phyloP scores from a whole-genome alignment of 2,113 vertebrate species.

The Oxyura jamaicensis region DNA sequence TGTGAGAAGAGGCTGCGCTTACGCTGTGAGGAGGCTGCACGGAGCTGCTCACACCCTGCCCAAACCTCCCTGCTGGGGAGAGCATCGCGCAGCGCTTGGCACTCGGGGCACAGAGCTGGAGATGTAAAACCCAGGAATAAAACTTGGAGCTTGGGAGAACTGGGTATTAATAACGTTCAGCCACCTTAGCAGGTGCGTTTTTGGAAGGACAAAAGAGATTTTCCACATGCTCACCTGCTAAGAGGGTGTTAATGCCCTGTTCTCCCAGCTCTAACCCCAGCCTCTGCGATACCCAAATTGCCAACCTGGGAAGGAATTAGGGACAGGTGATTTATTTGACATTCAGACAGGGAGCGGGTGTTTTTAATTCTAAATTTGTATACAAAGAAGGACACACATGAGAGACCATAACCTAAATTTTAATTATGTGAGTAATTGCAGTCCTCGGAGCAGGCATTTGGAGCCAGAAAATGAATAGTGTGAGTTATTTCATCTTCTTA shows the following conservation, averaged over 20 bases:
- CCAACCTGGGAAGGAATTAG: background rate
- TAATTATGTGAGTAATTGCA: background rate
- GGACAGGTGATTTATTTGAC: background rate
- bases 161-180: background rate
- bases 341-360: background rate
- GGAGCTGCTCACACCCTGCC: background rate
- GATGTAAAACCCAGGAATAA: background rate
- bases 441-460: background rate
- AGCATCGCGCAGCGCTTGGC: background rate
- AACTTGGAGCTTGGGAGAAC: background rate
- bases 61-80: background rate
- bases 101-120: background rate
- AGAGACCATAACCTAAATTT: background rate
- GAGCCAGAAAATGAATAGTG: background rate
- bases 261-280: background rate
- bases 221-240: background rate
- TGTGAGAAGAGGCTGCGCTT: background rate
- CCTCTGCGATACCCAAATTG: rapidly evolving
- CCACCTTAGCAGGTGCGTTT: background rate
- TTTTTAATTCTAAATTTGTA: background rate
- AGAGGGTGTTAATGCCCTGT: background rate
- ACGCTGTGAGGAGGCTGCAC: background rate
- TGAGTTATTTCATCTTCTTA: background rate
- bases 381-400: background rate
- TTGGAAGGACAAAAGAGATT: background rate